Conservation (phyloP, 2,797 vertebrate genomes). For the Morelia viridis region DNA sequence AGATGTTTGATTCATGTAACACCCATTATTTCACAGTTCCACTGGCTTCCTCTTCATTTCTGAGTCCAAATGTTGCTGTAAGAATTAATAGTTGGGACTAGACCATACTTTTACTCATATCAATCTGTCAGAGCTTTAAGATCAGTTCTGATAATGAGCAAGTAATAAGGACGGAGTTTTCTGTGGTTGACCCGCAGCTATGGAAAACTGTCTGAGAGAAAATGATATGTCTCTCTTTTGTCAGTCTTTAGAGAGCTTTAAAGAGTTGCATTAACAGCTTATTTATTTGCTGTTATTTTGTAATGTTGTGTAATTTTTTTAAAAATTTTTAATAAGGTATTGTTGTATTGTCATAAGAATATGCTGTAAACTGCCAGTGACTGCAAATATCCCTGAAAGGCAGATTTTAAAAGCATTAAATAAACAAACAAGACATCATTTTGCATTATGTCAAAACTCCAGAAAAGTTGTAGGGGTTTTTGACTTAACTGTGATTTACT, state of each 20-base stretch:
- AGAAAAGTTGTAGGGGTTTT: too few relatives aligned
- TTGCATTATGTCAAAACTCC: neutral
- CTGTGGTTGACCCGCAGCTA: neutral
- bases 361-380: neutral
- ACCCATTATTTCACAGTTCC: neutral
- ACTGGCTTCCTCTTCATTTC: neutral
- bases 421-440: neutral
- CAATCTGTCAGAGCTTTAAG: neutral
- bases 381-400: neutral
- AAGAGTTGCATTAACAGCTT: neutral
- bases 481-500: too few relatives aligned
- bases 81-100: neutral
- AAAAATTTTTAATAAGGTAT: neutral
- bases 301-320: neutral
- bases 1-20: neutral
- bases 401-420: neutral
- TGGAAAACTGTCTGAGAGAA: neutral
- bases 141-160: neutral
- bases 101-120: neutral
- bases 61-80: neutral
- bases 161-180: too few relatives aligned
- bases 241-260: neutral
- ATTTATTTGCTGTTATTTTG: neutral
- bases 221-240: neutral
- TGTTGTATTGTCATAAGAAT: neutral